Percentiles rank a stretch among this genome's conserved stretches.
These are phyloP conservation scores for Apamea monoglypha DNA, from an alignment of 2,888 invertebrate species.

Conservation along the genomic window DNA sequence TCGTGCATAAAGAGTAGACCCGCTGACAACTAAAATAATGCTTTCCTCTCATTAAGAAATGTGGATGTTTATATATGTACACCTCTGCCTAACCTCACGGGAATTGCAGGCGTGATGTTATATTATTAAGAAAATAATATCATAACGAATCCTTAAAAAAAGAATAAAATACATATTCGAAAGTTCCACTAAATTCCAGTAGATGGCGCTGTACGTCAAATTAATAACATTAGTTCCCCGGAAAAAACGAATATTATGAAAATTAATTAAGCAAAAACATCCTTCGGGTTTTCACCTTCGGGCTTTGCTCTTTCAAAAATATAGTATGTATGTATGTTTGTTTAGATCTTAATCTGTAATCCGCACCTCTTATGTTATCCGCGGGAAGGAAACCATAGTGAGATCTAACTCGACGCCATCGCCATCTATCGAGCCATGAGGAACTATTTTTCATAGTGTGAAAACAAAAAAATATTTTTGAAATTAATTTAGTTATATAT, in stretches of 20 bases:
- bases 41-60: background rate
- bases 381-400: conserved; percentile 26
- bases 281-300: background rate
- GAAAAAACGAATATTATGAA: rapidly evolving
- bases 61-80: background rate
- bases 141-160: background rate
- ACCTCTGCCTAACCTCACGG: background rate
- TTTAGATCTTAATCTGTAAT: rapidly evolving
- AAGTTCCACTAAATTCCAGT: background rate
- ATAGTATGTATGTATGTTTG: conserved; percentile 33
- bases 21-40: too few relatives aligned
- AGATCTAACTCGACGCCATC: conserved; percentile 39
- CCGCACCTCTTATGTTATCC: background rate
- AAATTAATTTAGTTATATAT: background rate
- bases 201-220: background rate
- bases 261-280: rapidly evolving
- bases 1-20: too few relatives aligned
- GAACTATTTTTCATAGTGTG: background rate
- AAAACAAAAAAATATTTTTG: background rate
- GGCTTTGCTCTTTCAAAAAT: conserved; percentile 27
- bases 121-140: background rate
- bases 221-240: rapidly evolving
- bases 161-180: background rate
- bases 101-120: background rate
- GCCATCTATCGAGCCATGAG: conserved; percentile 38